phyloP scores from a whole-genome alignment of 35 echinoderm and acorn worm genomes.

The Anneissia japonica region DNA sequence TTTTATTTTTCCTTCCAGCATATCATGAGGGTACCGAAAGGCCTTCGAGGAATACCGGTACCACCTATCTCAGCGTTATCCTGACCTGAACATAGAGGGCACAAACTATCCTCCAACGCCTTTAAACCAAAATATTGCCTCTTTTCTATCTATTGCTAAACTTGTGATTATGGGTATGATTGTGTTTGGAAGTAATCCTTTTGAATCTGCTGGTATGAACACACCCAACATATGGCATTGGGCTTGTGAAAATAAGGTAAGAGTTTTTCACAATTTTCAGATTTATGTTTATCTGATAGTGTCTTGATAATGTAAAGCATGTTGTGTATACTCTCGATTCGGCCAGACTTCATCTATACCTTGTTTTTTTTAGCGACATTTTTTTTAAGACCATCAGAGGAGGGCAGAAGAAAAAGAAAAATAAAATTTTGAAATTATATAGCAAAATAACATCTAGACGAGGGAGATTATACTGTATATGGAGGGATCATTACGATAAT shows the following conservation, averaged over 20 bases:
- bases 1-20: constrained; percentile 34
- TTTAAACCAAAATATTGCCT: constrained; percentile 63
- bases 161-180: constrained; percentile 61
- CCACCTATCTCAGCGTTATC: constrained; percentile 75
- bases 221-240: constrained; percentile 73
- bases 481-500: too few relatives aligned
- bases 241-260: constrained; percentile 96
- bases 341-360: background rate
- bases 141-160: constrained; percentile 55
- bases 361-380: background rate
- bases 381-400: background rate
- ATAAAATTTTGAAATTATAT: background rate
- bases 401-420: background rate
- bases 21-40: constrained; percentile 97
- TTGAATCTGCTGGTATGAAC: constrained; percentile 55
- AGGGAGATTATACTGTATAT: too few relatives aligned
- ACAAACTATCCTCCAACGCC: constrained; percentile 76
- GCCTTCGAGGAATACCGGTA: constrained; percentile 86
- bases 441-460: background rate
- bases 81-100: constrained; percentile 74
- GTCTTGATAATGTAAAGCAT: background rate
- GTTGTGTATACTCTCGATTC: background rate
- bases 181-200: constrained; percentile 77
- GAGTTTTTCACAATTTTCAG: too few relatives aligned
- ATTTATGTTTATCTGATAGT: background rate